Percentiles rank a stretch among this genome's conserved stretches.
Conservation (phyloP, 1,140 invertebrate species). For the Camponotus vicinus region DNA sequence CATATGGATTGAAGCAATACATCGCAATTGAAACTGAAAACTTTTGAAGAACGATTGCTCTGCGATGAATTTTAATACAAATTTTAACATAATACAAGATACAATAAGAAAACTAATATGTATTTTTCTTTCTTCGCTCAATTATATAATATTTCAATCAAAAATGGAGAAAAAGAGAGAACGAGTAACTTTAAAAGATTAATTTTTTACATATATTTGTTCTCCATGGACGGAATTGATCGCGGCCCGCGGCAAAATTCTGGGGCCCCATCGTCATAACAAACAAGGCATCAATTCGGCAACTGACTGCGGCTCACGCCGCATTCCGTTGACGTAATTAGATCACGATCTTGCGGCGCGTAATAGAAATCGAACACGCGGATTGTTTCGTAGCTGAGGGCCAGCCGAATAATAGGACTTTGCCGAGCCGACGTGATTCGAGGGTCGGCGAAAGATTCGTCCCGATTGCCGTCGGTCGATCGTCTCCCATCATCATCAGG, state of each 20-base stretch:
- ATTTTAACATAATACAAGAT: not conserved
- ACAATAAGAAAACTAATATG: not conserved
- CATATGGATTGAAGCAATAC: not conserved
- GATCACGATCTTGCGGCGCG: slow-evolving; percentile 56
- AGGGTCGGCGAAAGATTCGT: slow-evolving; percentile 69
- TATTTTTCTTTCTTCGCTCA: not conserved
- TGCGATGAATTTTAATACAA: not conserved
- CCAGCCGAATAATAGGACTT: slow-evolving; percentile 51
- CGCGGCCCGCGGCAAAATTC: slow-evolving; percentile 8
- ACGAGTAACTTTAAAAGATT: not conserved
- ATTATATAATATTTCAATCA: not conserved
- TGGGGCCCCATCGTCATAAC: slow-evolving; percentile 10
- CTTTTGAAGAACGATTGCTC: not conserved
- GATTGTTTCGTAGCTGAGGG: slow-evolving; percentile 36
- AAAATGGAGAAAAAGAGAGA: not conserved
- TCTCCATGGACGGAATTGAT: not conserved
- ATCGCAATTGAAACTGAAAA: not conserved
- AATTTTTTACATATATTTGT: not conserved
- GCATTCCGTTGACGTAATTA: slow-evolving; percentile 67
- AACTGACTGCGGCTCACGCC: not conserved
- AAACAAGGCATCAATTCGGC: slow-evolving; percentile 45
- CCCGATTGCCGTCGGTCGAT: slow-evolving; percentile 69
- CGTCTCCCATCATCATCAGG: slow-evolving; percentile 47
- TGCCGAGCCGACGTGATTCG: slow-evolving; percentile 70
- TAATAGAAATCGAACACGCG: slow-evolving; percentile 55